These are phyloP conservation scores for Andrena bucephala DNA, from an alignment of 2,888 invertebrate species.

Conservation along the genomic window DNA sequence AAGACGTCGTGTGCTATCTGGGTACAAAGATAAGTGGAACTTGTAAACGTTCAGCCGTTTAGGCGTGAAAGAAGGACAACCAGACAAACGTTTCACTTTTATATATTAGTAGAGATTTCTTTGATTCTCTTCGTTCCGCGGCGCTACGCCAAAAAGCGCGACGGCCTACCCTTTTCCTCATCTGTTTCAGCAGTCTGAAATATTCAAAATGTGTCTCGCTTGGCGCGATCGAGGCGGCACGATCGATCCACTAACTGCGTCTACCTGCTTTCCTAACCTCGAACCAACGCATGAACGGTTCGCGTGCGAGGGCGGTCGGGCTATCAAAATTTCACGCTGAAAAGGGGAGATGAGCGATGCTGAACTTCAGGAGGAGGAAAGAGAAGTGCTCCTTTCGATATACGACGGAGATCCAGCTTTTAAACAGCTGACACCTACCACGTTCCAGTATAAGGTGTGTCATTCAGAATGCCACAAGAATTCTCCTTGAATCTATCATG, in stretches of 20 bases:
- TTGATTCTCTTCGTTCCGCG: too few relatives aligned
- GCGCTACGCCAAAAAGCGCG: too few relatives aligned
- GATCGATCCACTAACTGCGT: constrained; percentile 27
- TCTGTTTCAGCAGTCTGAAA: background rate
- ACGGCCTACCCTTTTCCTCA: too few relatives aligned
- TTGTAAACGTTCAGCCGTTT: too few relatives aligned
- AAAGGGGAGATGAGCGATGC: constrained; percentile 86
- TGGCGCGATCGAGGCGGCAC: constrained; percentile 25
- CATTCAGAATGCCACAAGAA: background rate
- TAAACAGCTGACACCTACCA: constrained; percentile 91
- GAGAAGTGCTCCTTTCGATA: constrained; percentile 96
- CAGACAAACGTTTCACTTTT: too few relatives aligned
- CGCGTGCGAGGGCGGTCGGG: constrained; percentile 4
- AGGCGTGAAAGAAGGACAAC: too few relatives aligned
- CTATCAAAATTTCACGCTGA: constrained; percentile 5
- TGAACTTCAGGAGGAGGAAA: constrained; percentile 94
- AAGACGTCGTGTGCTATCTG: too few relatives aligned
- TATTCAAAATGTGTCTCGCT: background rate
- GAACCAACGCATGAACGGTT: constrained; percentile 42
- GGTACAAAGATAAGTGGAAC: too few relatives aligned
- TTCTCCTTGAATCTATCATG: constrained; percentile 36
- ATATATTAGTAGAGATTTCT: too few relatives aligned
- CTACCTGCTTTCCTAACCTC: constrained; percentile 48
- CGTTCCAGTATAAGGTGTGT: constrained; percentile 96
- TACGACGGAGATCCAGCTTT: constrained; percentile 97